phyloP scores from a whole-genome alignment of 2,797 vertebrate species.

The Telmatherina bonti region DNA sequence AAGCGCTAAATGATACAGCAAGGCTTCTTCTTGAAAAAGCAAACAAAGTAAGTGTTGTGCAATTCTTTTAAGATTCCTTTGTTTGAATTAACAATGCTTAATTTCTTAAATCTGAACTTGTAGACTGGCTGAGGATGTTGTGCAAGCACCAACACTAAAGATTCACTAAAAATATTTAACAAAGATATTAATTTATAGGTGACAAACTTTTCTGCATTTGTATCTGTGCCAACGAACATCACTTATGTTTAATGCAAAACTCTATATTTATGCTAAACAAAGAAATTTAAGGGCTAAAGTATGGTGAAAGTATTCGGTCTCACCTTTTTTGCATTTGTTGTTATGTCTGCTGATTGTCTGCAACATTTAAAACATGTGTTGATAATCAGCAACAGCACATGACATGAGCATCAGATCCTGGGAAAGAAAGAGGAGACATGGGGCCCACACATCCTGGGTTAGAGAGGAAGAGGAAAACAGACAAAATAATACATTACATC shows the following conservation, averaged over 20 bases:
- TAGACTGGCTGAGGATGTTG: constrained; percentile 15
- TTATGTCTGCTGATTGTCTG: constrained; percentile 67
- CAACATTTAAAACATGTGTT: constrained; percentile 75
- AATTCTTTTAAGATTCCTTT: constrained; percentile 52
- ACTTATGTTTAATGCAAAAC: constrained; percentile 2
- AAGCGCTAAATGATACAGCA: background rate
- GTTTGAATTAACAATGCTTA: constrained; percentile 37
- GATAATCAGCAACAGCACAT: constrained; percentile 80
- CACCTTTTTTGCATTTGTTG: constrained; percentile 55
- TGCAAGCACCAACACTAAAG: background rate
- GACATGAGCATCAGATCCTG: constrained; percentile 70
- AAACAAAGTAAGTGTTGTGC: background rate
- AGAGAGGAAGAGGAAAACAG: constrained; percentile 52
- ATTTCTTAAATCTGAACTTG: constrained; percentile 42
- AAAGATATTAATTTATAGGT: background rate
- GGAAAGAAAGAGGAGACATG: constrained; percentile 58
- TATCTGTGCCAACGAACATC: background rate
- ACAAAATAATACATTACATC: constrained; percentile 60
- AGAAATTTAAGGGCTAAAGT: constrained; percentile 3
- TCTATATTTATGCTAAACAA: constrained; percentile 8
- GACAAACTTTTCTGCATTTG: background rate
- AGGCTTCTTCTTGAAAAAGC: background rate
- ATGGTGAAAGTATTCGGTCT: constrained; percentile 27
- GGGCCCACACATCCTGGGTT: constrained; percentile 60
- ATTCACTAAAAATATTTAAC: background rate